Base-by-base conservation (phyloP, 2,113 vertebrate genomes). In the Trinectes maculatus region DNA sequence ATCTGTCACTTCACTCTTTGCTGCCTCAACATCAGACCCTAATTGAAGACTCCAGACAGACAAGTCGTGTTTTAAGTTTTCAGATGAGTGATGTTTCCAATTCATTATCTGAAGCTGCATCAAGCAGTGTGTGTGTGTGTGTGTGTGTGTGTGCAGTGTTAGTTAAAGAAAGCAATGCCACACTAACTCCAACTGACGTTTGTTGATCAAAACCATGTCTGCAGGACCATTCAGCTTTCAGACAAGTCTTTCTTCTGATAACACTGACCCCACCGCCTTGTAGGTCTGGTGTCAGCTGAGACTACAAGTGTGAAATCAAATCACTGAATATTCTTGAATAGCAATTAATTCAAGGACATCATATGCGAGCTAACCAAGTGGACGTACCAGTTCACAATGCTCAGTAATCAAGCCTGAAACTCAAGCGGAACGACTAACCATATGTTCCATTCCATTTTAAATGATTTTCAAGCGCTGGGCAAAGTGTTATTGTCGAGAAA, bases 121-220 rank as follows among this genome's bases (percentile, higher is more conserved):
- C 11, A 13, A 18, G 49, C 18, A n/a, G n/a, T n/a, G n/a, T n/a
- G n/a, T n/a, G n/a, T n/a, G n/a, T n/a, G 5, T 29, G n/a, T n/a
- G n/a, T n/a, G n/a, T 72, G 34, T 42, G 18, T 68, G 31, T 44
- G 37, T 47, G 5, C 44, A 8, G 26, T 39, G 24, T 61, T 42
- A 34, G 56, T 59, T 62, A 57, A 51, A 71, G 61, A 28, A 22
- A 51, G 36, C 43, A 26, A 46, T 34, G 39, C 61, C 43, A 29
- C 48, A 52, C 42, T 25, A 16, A 34, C 53, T 43, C 26, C 11
- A 67, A 19, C 8, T 49, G 26, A 52, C 37, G 51, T 68, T 57
- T 49, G 59, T 51, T 76, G 48, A 69, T 69, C 24, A 61, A 59
- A 74, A 59, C 28, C 25, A 64, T 52, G 56, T 61, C 49, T 58